Evolutionary conservation across 2,888 invertebrate genomes (phyloP).

Genomic region (Phaonia tiefii): DNA sequence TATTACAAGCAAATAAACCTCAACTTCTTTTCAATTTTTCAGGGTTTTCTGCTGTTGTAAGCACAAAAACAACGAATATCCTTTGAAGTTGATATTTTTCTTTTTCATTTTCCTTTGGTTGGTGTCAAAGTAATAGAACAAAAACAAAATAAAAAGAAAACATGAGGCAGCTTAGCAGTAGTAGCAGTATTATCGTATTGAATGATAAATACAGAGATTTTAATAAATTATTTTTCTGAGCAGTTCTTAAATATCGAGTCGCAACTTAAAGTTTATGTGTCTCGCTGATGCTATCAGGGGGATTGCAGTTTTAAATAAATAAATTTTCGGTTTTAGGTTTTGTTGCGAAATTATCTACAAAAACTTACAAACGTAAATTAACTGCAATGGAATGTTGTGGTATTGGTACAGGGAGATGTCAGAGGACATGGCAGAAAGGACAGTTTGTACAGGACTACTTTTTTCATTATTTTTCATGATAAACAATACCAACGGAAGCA

Average conservation of each 20-base stretch:
- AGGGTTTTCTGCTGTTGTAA: constrained; percentile 62
- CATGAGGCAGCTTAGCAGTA: not conserved
- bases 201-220: constrained; percentile 48
- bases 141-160: not conserved
- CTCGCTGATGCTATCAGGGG: constrained; percentile 65
- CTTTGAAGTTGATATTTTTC: constrained; percentile 66
- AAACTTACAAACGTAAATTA: constrained; percentile 58
- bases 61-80: constrained; percentile 45
- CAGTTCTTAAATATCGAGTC: constrained; percentile 34
- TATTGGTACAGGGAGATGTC: not conserved
- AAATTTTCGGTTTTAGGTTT: constrained; percentile 47
- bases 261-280: constrained; percentile 67
- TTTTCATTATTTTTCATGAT: too few species aligned
- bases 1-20: constrained; percentile 66
- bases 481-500: too few species aligned
- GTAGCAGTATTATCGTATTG: not conserved
- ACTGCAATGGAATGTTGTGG: constrained; percentile 16
- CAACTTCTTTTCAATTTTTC: constrained; percentile 48
- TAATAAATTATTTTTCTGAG: constrained; percentile 61
- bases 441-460: too few species aligned
- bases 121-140: not conserved
- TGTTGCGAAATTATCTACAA: constrained; percentile 55
- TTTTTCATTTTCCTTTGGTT: constrained; percentile 39
- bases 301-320: constrained; percentile 32
- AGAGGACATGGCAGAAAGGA: not conserved